Evolutionary conservation across 2,113 vertebrate species (phyloP), one percentile per base, ranked within the genome.

Genomic region (Alexandromys fortis): DNA sequence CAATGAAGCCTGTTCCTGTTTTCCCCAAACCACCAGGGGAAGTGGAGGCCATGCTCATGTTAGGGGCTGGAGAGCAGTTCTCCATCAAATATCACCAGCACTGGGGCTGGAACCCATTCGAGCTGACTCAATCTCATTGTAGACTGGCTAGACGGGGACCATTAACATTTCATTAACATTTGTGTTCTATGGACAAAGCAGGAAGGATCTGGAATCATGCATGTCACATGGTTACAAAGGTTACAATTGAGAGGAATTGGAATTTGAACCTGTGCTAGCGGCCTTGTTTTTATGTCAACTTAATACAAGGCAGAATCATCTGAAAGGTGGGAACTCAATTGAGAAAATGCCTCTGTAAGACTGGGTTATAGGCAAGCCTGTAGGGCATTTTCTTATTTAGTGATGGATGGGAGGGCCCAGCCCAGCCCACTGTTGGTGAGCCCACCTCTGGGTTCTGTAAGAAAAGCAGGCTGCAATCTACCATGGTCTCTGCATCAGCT

Each of bases 81-180:
- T 35, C 49, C 33, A 52, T 12, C 14, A n/a, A n/a, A 68, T 68
- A n/a, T 5, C 5, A 42, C 30, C 78, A 67, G 70, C 19, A 33
- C 35, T 0, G 24, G 82, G 0, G 33, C 47, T 6, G 16, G 24
- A 24, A 52, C 9, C 26, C 0, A 1, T 68, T 47, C 0, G 1
- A 5, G 47, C 72, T 81, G 73, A 75, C 0, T 24, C 16, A 90
- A 47, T 72, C 35, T 45, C 73, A 45, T 73, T 0, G 7, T 38
- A 58, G 7, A 72, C 10, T 0, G 17, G 42, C 63, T 10, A 24
- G 35, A 58, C 5, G 22, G 61, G 65, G 16, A 5, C 19, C 9
- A 4, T 30, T 12, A 49, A 28, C 58, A 58, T 30, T 55, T 81
- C 67, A 68, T 68, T 38, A 82, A 61, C 79, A 38, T 61, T 38